These are phyloP conservation scores for Ditula angustiorana DNA, from an alignment of 2,888 invertebrate species.

Conservation along the genomic window DNA sequence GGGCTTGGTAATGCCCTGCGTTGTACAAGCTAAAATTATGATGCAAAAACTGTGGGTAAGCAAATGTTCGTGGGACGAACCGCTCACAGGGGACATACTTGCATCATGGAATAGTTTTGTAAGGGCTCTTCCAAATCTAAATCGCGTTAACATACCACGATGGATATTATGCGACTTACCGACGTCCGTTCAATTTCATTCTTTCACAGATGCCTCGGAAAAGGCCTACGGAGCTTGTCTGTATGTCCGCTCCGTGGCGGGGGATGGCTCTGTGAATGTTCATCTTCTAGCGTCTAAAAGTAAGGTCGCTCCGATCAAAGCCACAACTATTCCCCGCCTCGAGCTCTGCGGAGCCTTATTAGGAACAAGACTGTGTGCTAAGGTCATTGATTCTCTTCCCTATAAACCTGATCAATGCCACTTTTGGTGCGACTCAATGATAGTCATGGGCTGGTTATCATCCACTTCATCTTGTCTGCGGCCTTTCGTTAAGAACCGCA, in stretches of 20 bases:
- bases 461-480: background rate
- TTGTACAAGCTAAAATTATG: slow-evolving; percentile 44
- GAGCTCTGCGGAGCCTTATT: slow-evolving; percentile 34
- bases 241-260: background rate
- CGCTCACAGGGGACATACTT: background rate
- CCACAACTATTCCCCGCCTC: background rate
- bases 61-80: background rate
- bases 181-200: background rate
- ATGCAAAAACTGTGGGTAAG: background rate
- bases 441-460: background rate
- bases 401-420: background rate
- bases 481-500: background rate
- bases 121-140: background rate
- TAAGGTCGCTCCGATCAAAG: background rate
- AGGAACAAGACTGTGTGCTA: slow-evolving; percentile 26
- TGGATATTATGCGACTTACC: background rate
- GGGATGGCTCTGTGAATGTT: background rate
- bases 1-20: slow-evolving; percentile 30
- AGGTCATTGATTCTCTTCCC: slow-evolving; percentile 9
- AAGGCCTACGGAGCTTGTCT: background rate
- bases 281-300: background rate
- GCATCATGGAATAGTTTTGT: background rate
- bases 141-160: background rate
- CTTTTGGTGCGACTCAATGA: slow-evolving; percentile 1
- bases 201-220: background rate